Evolutionary conservation across 2,797 vertebrate genomes (phyloP).

Genomic region (Gadopsis marmoratus): DNA sequence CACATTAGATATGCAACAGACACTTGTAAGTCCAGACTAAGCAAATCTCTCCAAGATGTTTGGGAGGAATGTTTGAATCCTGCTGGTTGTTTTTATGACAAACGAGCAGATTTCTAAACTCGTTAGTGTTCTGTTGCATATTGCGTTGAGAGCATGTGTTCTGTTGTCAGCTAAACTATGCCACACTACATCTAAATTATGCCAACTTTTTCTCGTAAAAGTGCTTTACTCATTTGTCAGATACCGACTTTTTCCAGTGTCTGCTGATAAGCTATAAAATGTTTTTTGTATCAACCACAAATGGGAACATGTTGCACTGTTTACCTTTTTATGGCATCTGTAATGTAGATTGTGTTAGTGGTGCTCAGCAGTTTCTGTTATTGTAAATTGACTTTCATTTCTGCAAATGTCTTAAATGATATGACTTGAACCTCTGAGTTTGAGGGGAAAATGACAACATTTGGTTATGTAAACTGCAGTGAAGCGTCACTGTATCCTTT

Average conservation of each 20-base stretch:
- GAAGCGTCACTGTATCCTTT: not conserved
- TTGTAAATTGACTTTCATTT: not conserved
- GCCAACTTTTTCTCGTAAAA: not conserved
- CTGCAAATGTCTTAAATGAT: not conserved
- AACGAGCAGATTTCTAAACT: not conserved
- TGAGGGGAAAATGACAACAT: not conserved
- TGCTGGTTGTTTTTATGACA: not conserved
- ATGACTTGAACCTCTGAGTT: not conserved
- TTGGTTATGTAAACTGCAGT: not conserved
- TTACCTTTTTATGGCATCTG: not conserved
- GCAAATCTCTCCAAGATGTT: not conserved
- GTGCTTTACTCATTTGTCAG: not conserved
- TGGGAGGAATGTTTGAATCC: not conserved
- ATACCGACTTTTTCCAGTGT: not conserved
- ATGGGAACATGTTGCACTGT: not conserved
- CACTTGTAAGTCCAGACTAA: slow-evolving; percentile 90
- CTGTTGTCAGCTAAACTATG: not conserved
- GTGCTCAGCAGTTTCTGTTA: not conserved
- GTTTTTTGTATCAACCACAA: not conserved
- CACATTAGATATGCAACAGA: slow-evolving; percentile 99
- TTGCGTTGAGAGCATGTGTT: not conserved
- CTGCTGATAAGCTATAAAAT: not conserved
- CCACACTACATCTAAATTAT: not conserved
- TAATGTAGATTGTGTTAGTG: not conserved
- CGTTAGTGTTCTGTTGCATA: not conserved